Base-by-base conservation (phyloP, 2,113 vertebrate species). In the Lucifuga dentata region DNA sequence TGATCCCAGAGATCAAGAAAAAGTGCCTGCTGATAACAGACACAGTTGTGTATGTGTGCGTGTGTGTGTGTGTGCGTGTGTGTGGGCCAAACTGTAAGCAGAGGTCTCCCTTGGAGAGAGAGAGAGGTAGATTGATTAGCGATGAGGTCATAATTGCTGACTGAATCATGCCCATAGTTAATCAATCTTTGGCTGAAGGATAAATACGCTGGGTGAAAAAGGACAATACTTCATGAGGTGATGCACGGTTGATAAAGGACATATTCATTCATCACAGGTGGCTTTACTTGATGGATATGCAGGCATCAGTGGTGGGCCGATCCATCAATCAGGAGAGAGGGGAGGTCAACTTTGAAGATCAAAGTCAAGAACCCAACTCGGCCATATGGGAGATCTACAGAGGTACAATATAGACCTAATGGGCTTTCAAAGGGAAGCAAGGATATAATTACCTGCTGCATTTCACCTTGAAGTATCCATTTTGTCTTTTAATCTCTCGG, bases 321-420 rank as follows among this genome's bases (percentile, higher is more conserved):
- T 86, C 86, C 88, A 90, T 91, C 89, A 88, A 87, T 90, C 91
- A 88, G 80, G 45, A 21, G 72, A 71, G 75, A 53, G 62, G 85
- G 73, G 84, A 87, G 91, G 90, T 90, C 88, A 87, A 80, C 85
- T 90, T 90, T 92, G 89, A 92, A 92, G 91, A 91, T 90, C 89
- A 91, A 87, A 92, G 84, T 85, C 68, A 44, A 90, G 70, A 81
- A 61, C 48, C 73, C 62, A 43, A 48, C 52, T 11, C n/a, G 70
- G 76, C 72, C 58, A 26, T 65, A 46, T 11, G 13, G 59, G 59
- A 67, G 68, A 45, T 68, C 68, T 43, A 15, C 71, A 39, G 67
- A 59, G 72, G 44, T 78, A 70, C 76, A 66, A 73, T 79, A 59
- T 52, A 40, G 83, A 81, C 56, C 1, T 73, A 63, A 81, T 64